Percentiles rank a stretch among this genome's conserved stretches.
phyloP scores from a whole-genome alignment of 1,140 invertebrate genomes.

The Pantala flavescens region DNA sequence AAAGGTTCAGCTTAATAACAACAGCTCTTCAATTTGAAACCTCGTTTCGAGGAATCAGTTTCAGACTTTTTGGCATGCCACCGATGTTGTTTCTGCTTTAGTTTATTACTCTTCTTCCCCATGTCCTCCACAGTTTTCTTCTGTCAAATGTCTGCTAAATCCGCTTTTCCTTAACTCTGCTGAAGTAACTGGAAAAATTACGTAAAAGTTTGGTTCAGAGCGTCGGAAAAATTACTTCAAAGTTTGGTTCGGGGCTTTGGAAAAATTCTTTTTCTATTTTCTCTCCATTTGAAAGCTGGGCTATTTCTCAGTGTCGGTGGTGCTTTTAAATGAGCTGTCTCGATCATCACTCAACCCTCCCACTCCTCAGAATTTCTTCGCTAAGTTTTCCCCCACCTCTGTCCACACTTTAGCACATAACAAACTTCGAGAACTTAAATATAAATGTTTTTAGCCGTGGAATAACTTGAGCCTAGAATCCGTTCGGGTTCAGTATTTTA shows the following conservation, averaged over 20 bases:
- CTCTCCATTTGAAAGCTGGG: not conserved
- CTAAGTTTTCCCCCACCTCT: not conserved
- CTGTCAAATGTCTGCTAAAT: not conserved
- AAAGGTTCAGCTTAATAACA: too few species aligned
- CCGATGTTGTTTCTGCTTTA: not conserved
- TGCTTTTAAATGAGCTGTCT: conserved; percentile 1
- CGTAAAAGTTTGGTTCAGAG: not conserved
- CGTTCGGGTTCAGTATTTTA: too few species aligned
- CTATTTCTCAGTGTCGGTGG: not conserved
- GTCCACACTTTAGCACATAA: not conserved
- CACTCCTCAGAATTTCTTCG: not conserved
- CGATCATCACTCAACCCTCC: not conserved
- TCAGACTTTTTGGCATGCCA: not conserved
- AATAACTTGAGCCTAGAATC: too few species aligned
- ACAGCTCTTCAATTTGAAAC: not conserved
- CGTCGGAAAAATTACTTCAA: not conserved
- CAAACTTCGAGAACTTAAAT: not conserved
- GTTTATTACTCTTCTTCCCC: not conserved
- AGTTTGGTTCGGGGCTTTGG: not conserved
- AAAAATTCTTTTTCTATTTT: not conserved
- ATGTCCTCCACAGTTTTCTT: not conserved
- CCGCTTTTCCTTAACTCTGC: not conserved
- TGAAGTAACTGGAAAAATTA: too few species aligned
- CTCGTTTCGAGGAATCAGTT: not conserved
- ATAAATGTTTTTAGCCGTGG: not conserved